Conservation (phyloP, 2,113 vertebrate genomes). For the Gymnorhina tibicen region DNA sequence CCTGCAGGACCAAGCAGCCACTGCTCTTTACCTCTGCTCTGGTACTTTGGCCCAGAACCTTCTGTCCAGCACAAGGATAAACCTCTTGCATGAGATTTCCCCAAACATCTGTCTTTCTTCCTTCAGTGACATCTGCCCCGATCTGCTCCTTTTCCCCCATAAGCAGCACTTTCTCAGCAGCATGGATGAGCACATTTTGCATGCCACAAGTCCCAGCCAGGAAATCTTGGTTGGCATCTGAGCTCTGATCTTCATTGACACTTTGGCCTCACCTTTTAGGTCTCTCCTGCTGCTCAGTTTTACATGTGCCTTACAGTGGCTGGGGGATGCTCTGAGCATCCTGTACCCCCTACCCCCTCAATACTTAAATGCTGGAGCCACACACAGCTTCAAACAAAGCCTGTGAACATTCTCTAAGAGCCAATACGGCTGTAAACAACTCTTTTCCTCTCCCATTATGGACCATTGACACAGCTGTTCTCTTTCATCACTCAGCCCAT, state of each 20-base stretch:
- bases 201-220: neutral
- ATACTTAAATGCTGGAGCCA: neutral
- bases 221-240: neutral
- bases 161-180: neutral
- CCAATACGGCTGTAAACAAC: neutral
- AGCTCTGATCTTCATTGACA: neutral
- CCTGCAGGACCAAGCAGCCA: neutral
- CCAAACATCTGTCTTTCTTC: neutral
- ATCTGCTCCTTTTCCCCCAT: neutral
- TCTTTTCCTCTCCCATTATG: neutral
- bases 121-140: neutral
- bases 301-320: neutral
- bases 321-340: neutral
- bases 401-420: neutral
- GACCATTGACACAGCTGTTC: conserved; percentile 11
- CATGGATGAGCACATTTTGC: neutral
- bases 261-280: neutral
- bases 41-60: neutral
- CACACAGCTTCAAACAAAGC: neutral
- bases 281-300: neutral
- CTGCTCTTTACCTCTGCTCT: neutral
- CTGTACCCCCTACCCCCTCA: neutral
- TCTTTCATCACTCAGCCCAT: neutral
- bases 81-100: neutral
- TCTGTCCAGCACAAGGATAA: neutral